Percentiles rank a stretch among this genome's conserved stretches.
phyloP scores from a whole-genome alignment of 1,140 invertebrate genomes.

The Eupeodes corollae region DNA sequence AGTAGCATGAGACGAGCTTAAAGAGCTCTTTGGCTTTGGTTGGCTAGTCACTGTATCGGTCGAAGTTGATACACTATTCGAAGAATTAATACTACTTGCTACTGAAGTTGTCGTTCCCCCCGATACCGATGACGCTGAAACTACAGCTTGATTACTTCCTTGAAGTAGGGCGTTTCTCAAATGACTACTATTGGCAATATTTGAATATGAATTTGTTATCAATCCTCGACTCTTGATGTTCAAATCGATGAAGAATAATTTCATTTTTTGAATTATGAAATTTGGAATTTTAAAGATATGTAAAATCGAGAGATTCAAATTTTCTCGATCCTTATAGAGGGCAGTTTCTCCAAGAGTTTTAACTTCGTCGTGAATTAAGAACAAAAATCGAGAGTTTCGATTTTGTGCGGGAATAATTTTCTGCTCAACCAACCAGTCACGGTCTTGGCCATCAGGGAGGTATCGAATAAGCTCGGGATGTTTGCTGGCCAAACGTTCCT shows the following conservation, averaged over 20 bases:
- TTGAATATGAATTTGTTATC: slow-evolving; percentile 29
- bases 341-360: slow-evolving; percentile 25
- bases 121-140: slow-evolving; percentile 2
- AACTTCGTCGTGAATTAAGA: slow-evolving; percentile 33
- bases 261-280: slow-evolving; percentile 34
- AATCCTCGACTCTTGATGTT: slow-evolving; percentile 35
- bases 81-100: slow-evolving; percentile 5
- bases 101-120: slow-evolving; percentile 10
- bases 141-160: neutral
- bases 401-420: slow-evolving; percentile 30
- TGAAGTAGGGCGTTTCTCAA: slow-evolving; percentile 21
- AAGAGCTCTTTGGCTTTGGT: slow-evolving; percentile 13
- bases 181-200: slow-evolving; percentile 17
- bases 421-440: slow-evolving; percentile 25
- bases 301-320: slow-evolving; percentile 27
- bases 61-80: slow-evolving; percentile 7
- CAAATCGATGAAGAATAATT: slow-evolving; percentile 30
- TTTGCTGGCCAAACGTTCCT: slow-evolving; percentile 32
- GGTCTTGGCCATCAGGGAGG: slow-evolving; percentile 30
- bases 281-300: slow-evolving; percentile 29
- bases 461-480: slow-evolving; percentile 35
- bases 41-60: neutral
- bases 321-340: slow-evolving; percentile 20
- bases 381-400: slow-evolving; percentile 29
- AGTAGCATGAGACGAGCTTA: slow-evolving; percentile 34